phyloP scores from a whole-genome alignment of 2,797 vertebrate species.

The Cirrhinus molitorella region DNA sequence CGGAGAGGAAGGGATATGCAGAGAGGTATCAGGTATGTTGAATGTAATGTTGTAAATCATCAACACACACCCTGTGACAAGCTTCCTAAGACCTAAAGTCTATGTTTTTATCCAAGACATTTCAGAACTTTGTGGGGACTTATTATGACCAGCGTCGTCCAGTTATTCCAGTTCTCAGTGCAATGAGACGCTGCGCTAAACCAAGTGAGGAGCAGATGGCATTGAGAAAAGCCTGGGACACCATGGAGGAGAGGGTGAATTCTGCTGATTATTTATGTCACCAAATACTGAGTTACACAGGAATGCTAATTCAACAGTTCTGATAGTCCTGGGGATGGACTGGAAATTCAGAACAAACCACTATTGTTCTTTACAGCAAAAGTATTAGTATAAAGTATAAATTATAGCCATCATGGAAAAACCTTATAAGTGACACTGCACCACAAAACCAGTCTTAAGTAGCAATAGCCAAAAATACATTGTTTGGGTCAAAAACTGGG shows the following conservation, averaged over 20 bases:
- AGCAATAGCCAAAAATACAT: too few relatives aligned
- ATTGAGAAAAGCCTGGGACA: slow-evolving; percentile 77
- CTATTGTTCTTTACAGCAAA: too few relatives aligned
- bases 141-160: slow-evolving; percentile 78
- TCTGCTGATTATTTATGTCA: background rate
- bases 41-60: background rate
- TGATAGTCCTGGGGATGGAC: background rate
- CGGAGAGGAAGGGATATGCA: slow-evolving; percentile 74
- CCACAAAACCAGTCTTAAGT: too few relatives aligned
- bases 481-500: too few relatives aligned
- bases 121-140: slow-evolving; percentile 78
- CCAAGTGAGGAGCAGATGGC: slow-evolving; percentile 68
- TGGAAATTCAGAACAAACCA: background rate
- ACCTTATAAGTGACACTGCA: too few relatives aligned
- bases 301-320: background rate
- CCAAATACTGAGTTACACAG: background rate
- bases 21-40: slow-evolving; percentile 82
- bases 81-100: background rate
- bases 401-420: too few relatives aligned
- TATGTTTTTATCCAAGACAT: slow-evolving; percentile 62
- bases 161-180: slow-evolving; percentile 76
- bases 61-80: background rate
- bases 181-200: slow-evolving; percentile 69
- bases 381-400: too few relatives aligned
- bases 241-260: slow-evolving; percentile 77